These are phyloP conservation scores for Huso huso DNA, from an alignment of 2,797 vertebrate genomes.

Conservation along the genomic window DNA sequence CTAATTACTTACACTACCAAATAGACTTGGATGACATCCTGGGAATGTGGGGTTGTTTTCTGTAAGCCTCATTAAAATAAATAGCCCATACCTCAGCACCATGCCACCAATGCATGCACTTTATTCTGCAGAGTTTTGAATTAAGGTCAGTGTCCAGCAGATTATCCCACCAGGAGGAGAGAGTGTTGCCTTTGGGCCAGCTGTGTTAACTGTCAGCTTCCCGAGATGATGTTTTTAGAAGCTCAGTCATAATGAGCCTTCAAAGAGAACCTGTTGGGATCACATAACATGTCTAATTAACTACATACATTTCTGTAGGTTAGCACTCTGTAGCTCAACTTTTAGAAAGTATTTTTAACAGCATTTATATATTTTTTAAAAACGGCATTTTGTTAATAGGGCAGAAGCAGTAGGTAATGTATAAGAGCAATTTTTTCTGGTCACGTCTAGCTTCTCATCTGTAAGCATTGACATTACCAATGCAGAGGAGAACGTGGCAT, in stretches of 20 bases:
- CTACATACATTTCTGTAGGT: no score
- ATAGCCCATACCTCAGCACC: constrained; percentile 1
- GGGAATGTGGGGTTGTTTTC: constrained; percentile 12
- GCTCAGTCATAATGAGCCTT: background rate
- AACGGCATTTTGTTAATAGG: no score
- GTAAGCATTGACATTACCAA: no score
- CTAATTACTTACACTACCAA: constrained; percentile 20
- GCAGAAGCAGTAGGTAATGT: no score
- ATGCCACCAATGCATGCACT: background rate
- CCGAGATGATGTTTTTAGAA: background rate
- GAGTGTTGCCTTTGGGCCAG: background rate
- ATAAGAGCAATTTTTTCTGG: no score
- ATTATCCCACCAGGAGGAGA: background rate
- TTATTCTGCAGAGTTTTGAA: background rate
- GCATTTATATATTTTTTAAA: no score
- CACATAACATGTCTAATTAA: no score
- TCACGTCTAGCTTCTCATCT: no score
- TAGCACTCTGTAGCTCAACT: no score
- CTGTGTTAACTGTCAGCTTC: background rate
- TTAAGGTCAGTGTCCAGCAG: constrained; percentile 4
- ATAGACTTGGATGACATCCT: constrained; percentile 13
- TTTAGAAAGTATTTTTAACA: no score
- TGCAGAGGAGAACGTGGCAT: no score
- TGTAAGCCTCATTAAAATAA: background rate
- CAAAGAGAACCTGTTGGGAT: background rate